Percentiles rank a stretch among this genome's conserved stretches.
phyloP scores from a whole-genome alignment of 2,797 vertebrate genomes.

The Pteropus rufus region DNA sequence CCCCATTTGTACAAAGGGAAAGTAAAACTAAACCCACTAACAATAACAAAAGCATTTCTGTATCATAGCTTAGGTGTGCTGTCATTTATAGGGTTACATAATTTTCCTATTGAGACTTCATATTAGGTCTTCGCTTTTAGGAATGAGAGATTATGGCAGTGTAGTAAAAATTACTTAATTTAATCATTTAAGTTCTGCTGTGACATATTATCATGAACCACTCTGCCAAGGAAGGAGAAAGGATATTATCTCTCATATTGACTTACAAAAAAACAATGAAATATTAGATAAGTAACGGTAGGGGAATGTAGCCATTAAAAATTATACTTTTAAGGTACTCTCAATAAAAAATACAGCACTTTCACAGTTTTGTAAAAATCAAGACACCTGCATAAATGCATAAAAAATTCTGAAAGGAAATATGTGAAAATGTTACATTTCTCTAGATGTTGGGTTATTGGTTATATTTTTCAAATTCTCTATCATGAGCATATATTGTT shows the following conservation, averaged over 20 bases:
- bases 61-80: background rate
- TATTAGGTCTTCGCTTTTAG: conserved; percentile 23
- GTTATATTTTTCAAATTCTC: conserved; percentile 21
- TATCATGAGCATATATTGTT: background rate
- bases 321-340: background rate
- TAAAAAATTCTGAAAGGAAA: conserved; percentile 7
- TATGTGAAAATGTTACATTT: background rate
- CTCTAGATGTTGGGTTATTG: background rate
- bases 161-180: conserved; percentile 13
- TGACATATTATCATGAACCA: background rate
- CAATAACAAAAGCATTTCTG: background rate
- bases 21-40: conserved; percentile 2
- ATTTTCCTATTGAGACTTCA: conserved; percentile 22
- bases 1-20: conserved; percentile 14
- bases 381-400: background rate
- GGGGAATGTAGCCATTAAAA: background rate
- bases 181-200: background rate
- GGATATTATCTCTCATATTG: background rate
- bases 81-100: background rate
- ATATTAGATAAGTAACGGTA: background rate
- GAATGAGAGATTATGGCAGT: conserved; percentile 4
- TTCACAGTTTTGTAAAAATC: background rate
- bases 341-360: background rate
- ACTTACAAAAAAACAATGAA: background rate
- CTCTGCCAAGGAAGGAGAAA: background rate